phyloP scores from a whole-genome alignment of 2,113 vertebrate species.

The Pluvialis apricaria region DNA sequence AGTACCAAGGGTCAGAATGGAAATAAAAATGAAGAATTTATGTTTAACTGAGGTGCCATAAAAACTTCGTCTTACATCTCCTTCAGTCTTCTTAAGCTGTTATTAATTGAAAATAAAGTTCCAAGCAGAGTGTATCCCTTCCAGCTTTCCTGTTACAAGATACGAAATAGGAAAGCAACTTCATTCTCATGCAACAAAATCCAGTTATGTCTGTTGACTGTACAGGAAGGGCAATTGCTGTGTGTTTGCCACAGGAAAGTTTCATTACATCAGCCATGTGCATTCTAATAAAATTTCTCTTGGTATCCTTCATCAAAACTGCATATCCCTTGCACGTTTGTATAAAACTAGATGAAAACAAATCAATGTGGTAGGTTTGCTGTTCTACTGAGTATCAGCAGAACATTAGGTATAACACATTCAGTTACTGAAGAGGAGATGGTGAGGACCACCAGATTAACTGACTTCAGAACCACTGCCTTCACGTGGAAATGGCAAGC shows the following conservation, averaged over 20 bases:
- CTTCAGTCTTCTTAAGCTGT: conserved; percentile 60
- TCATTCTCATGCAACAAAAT: conserved; percentile 57
- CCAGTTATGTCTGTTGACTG: conserved; percentile 8
- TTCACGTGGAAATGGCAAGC: neutral
- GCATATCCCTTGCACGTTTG: neutral
- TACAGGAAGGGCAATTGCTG: neutral
- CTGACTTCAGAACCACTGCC: neutral
- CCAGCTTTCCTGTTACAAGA: conserved; percentile 49
- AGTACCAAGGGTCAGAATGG: neutral
- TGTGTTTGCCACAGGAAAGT: conserved; percentile 9
- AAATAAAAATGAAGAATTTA: conserved; percentile 28
- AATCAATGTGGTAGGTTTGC: neutral
- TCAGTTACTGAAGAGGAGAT: neutral
- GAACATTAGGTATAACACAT: neutral
- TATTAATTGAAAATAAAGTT: conserved; percentile 65
- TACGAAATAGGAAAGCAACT: conserved; percentile 60
- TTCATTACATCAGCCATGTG: neutral
- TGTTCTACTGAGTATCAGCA: neutral
- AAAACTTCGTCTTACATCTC: conserved; percentile 9
- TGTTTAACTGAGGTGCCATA: conserved; percentile 34
- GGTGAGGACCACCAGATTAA: neutral
- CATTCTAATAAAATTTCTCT: neutral
- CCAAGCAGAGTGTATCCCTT: conserved; percentile 32
- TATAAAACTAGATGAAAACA: neutral
- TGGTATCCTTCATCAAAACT: neutral